These are phyloP conservation scores for Myotis lucifugus DNA, from an alignment of 2,113 vertebrate species.

Conservation along the genomic window DNA sequence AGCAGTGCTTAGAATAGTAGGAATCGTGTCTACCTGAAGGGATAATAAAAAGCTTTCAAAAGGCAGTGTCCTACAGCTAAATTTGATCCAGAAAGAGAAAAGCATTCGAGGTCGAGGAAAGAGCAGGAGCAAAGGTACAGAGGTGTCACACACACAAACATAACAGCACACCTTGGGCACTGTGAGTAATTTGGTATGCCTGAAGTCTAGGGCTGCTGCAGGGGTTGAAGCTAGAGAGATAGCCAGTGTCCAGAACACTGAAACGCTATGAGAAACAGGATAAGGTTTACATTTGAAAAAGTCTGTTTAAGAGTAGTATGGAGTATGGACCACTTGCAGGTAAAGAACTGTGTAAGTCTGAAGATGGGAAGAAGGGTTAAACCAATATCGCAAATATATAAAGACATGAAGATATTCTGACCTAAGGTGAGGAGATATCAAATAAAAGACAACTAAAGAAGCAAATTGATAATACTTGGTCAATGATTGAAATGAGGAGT, in stretches of 20 bases:
- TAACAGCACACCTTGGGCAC: not conserved
- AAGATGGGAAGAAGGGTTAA: not conserved
- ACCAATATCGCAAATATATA: not conserved
- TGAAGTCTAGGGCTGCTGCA: not conserved
- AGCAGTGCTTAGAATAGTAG: not conserved
- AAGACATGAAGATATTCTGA: not conserved
- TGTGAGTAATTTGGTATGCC: not conserved
- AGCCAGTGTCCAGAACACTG: not conserved
- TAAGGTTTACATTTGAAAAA: not conserved
- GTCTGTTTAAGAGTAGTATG: not conserved
- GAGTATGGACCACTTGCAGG: not conserved
- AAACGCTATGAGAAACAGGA: not conserved
- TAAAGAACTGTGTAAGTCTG: not conserved
- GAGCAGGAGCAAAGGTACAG: not conserved
- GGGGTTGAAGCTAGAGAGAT: not conserved
- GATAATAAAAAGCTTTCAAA: not conserved
- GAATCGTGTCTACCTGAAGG: not conserved
- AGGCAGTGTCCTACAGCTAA: not conserved
- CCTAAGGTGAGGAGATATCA: not conserved
- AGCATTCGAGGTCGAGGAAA: not conserved
- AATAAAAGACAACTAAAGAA: not conserved
- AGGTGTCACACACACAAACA: not conserved
- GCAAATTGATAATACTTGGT: not conserved
- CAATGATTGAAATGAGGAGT: not conserved
- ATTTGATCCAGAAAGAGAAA: not conserved